A percentile compares a stretch with the other conserved stretches of the same genome.
These are phyloP conservation scores for Macropus fuliginosus DNA, from an alignment of 2,797 vertebrate genomes.

Conservation along the genomic window DNA sequence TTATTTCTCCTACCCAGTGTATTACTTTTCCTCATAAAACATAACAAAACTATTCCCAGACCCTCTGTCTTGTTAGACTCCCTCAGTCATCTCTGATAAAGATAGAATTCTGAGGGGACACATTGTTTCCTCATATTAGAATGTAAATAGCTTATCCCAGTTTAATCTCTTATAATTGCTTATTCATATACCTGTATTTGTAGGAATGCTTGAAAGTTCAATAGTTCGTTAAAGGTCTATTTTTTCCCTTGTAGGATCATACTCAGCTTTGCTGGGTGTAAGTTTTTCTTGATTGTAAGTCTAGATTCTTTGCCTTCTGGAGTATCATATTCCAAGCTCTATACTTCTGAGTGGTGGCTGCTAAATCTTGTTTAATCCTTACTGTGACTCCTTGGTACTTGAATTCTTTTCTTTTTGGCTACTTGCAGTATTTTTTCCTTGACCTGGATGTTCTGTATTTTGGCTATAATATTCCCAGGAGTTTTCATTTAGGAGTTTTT, in stretches of 20 bases:
- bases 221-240: neutral
- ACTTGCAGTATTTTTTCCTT: neutral
- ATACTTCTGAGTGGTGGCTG: neutral
- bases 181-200: neutral
- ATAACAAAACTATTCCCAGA: neutral
- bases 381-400: neutral
- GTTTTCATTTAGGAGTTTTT: no score
- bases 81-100: neutral
- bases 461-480: no score
- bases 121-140: neutral
- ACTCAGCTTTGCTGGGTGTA: neutral
- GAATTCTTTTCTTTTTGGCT: neutral
- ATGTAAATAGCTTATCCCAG: neutral
- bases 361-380: neutral
- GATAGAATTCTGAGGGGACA: neutral
- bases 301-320: neutral
- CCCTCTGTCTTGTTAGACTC: neutral
- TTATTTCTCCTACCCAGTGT: neutral
- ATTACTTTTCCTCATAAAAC: neutral
- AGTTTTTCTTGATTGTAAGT: neutral
- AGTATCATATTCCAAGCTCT: neutral
- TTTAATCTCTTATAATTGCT: neutral
- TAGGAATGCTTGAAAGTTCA: neutral
- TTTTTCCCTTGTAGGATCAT: neutral
- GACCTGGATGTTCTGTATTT: neutral